Percentiles rank a stretch among this genome's conserved stretches.
Conservation (phyloP, 2,888 invertebrate genomes). For the Lasioglossum malachurum region DNA sequence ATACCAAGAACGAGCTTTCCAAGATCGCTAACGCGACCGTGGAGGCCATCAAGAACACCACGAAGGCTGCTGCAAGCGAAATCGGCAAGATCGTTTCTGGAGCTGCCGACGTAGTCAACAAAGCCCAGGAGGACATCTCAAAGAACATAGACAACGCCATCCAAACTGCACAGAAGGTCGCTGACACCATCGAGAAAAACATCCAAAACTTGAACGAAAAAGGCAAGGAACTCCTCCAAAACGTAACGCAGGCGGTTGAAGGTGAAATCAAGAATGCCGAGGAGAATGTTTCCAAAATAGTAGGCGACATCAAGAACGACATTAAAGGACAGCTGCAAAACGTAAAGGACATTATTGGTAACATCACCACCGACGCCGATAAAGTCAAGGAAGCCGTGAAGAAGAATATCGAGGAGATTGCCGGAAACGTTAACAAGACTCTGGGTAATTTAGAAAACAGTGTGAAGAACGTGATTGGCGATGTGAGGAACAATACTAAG, state of each 20-base stretch:
- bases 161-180: not conserved
- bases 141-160: not conserved
- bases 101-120: not conserved
- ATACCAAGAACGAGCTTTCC: not conserved
- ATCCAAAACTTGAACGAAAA: not conserved
- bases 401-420: not conserved
- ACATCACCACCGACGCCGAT: fast-evolving
- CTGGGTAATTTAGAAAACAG: not conserved
- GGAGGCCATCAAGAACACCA: not conserved
- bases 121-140: not conserved
- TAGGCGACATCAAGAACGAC: not conserved
- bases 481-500: not conserved
- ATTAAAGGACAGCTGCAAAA: not conserved
- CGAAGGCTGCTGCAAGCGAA: not conserved
- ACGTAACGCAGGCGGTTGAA: not conserved
- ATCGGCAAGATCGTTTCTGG: not conserved
- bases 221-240: not conserved
- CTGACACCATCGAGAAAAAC: not conserved
- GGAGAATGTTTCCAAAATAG: not conserved
- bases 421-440: not conserved
- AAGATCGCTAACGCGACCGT: not conserved
- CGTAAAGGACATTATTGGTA: not conserved
- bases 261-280: not conserved
- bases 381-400: not conserved
- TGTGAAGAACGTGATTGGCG: not conserved